phyloP scores from a whole-genome alignment of 2,113 vertebrate species.

The Amazona vittata region DNA sequence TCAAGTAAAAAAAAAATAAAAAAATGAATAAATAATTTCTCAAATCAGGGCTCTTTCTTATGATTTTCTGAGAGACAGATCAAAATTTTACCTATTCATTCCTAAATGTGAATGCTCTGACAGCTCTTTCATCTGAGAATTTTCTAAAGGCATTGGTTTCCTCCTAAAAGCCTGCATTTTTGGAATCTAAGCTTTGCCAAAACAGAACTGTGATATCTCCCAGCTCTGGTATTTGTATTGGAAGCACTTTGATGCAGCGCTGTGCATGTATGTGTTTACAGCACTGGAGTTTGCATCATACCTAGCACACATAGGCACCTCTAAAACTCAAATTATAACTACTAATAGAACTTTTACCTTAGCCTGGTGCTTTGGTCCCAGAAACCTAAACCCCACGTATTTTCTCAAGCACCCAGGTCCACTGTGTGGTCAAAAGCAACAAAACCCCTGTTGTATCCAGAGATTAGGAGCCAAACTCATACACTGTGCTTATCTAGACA shows the following conservation, averaged over 20 bases:
- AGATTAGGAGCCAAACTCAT: neutral
- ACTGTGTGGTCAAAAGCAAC: neutral
- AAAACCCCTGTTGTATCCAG: neutral
- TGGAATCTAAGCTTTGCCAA: neutral
- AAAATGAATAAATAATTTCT: neutral
- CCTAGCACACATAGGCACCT: neutral
- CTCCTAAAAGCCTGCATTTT: neutral
- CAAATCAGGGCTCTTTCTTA: neutral
- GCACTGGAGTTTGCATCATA: neutral
- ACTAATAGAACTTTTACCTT: neutral
- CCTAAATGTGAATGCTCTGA: neutral
- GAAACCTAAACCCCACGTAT: neutral
- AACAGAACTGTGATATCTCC: neutral
- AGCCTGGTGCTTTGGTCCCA: neutral
- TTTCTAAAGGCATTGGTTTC: neutral
- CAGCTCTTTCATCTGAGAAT: neutral
- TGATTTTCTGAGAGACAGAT: neutral
- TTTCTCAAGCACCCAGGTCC: neutral
- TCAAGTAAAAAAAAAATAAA: neutral
- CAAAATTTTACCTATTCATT: neutral
- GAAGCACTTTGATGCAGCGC: fast-evolving
- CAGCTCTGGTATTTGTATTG: neutral
- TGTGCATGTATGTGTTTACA: neutral
- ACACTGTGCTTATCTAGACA: neutral
- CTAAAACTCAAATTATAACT: neutral